Conservation (phyloP, 2,113 vertebrate genomes). For the Anarhynchus alexandrinus region DNA sequence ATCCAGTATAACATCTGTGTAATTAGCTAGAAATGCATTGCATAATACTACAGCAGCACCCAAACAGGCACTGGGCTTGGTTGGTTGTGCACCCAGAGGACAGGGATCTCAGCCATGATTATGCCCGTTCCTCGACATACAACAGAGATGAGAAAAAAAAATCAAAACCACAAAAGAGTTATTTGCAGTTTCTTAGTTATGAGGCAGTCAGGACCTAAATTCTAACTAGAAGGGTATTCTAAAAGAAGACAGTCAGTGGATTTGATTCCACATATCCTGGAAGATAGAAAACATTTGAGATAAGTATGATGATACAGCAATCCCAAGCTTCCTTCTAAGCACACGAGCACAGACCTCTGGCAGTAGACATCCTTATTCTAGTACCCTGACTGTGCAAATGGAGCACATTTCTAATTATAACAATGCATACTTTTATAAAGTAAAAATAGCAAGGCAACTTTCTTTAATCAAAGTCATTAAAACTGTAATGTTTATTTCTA, state of each 20-base stretch:
- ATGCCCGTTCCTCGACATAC: not conserved
- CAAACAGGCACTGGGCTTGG: not conserved
- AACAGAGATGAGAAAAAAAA: not conserved
- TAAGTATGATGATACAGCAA: not conserved
- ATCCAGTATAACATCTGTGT: not conserved
- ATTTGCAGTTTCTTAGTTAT: not conserved
- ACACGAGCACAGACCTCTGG: not conserved
- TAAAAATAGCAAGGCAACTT: not conserved
- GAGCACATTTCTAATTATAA: not conserved
- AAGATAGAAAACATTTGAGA: not conserved
- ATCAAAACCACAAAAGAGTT: not conserved
- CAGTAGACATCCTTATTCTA: not conserved
- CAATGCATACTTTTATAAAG: not conserved
- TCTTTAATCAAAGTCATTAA: not conserved
- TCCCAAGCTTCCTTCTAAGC: not conserved
- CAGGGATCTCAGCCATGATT: not conserved
- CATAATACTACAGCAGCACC: not conserved
- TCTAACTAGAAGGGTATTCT: not conserved
- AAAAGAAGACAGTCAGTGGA: not conserved
- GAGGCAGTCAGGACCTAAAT: not conserved
- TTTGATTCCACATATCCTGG: not conserved
- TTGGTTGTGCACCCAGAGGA: not conserved
- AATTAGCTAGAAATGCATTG: not conserved
- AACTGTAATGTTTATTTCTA: not conserved
- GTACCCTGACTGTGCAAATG: not conserved